These are phyloP conservation scores for Sericinus montela DNA, from an alignment of 2,888 invertebrate genomes.

Conservation along the genomic window DNA sequence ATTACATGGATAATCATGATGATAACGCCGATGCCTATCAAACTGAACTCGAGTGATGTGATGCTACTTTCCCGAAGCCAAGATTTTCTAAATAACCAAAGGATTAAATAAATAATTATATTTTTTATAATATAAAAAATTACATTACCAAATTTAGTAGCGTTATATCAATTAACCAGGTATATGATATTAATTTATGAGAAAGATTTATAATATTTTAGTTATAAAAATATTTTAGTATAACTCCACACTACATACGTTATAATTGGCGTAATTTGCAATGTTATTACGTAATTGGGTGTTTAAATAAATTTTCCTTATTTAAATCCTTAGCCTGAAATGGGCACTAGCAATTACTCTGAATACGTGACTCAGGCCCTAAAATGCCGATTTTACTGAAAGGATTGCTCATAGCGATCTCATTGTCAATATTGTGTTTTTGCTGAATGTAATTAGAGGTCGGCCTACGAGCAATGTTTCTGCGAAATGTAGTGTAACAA, in stretches of 20 bases:
- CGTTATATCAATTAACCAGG: no score
- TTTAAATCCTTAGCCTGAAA: conserved; percentile 13
- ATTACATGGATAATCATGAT: no score
- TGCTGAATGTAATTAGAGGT: conserved; percentile 60
- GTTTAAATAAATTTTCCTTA: conserved; percentile 20
- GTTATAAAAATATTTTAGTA: background rate
- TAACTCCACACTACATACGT: background rate
- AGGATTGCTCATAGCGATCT: conserved; percentile 58
- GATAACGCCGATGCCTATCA: no score
- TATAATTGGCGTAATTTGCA: conserved; percentile 14
- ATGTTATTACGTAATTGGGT: conserved; percentile 5
- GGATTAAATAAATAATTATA: no score
- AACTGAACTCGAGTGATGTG: no score
- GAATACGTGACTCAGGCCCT: conserved; percentile 47
- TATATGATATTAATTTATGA: no score
- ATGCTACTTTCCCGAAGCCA: no score
- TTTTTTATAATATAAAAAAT: no score
- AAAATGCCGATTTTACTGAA: conserved; percentile 54
- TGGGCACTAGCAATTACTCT: conserved; percentile 20
- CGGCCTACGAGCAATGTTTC: conserved; percentile 33
- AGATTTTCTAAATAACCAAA: no score
- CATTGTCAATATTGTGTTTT: conserved; percentile 60
- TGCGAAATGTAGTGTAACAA: conserved; percentile 34
- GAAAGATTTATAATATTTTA: background rate
- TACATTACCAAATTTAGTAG: no score